Percentiles rank a stretch among this genome's conserved stretches.
Evolutionary conservation across 2,888 invertebrate genomes (phyloP).

Genomic region (Labia minor): DNA sequence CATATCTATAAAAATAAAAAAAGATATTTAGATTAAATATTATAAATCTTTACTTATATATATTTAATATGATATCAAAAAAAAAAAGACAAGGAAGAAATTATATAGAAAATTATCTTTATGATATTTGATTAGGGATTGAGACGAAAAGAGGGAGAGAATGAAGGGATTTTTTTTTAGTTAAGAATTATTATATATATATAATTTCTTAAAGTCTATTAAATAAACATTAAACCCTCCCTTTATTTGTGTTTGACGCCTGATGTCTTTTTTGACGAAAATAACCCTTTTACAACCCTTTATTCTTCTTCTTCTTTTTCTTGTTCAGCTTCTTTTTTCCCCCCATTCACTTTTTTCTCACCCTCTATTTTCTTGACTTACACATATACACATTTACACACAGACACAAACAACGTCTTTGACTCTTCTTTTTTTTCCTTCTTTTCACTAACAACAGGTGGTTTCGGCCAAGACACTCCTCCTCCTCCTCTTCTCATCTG

Average conservation of each 20-base stretch:
- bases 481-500: neutral
- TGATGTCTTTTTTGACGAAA: neutral
- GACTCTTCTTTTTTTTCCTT: neutral
- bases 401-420: too few species aligned
- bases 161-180: neutral
- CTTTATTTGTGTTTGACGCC: neutral
- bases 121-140: neutral
- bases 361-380: too few species aligned
- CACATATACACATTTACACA: too few species aligned
- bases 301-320: neutral
- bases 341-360: too few species aligned
- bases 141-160: neutral
- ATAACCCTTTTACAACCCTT: neutral
- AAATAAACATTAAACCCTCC: neutral
- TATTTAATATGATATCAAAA: neutral
- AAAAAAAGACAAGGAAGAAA: neutral
- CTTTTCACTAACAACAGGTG: neutral
- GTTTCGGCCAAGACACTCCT: neutral
- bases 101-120: neutral
- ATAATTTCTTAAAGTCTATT: neutral
- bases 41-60: neutral
- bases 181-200: neutral
- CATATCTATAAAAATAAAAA: neutral
- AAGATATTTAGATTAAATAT: neutral
- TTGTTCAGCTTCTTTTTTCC: too few species aligned